These are phyloP conservation scores for Lanius ludovicianus DNA, from an alignment of 2,113 vertebrate species.

Conservation along the genomic window DNA sequence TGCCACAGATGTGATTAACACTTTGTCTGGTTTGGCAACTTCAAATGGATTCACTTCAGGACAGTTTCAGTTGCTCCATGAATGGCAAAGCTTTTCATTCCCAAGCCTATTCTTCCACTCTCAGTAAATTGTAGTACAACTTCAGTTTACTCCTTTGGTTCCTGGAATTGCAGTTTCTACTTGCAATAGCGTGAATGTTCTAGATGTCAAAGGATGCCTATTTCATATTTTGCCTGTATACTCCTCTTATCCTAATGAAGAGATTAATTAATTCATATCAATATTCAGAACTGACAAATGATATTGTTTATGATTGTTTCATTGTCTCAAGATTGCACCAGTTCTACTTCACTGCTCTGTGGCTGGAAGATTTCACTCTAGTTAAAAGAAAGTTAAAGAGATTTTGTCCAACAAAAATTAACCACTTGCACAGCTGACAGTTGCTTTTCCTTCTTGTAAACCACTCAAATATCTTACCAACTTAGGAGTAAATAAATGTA, in stretches of 20 bases:
- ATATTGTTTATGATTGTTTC: neutral
- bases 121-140: neutral
- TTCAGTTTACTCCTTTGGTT: neutral
- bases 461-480: neutral
- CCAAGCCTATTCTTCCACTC: neutral
- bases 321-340: neutral
- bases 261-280: neutral
- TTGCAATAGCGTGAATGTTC: neutral
- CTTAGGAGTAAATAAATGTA: neutral
- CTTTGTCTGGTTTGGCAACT: neutral
- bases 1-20: neutral
- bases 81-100: neutral
- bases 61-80: neutral
- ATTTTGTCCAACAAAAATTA: neutral
- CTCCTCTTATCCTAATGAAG: neutral
- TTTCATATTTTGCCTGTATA: neutral
- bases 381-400: neutral
- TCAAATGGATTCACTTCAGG: neutral
- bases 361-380: neutral
- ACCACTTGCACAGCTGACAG: neutral
- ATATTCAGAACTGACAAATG: neutral
- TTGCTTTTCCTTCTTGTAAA: neutral
- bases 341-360: neutral
- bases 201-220: neutral
- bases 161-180: neutral